Percentiles rank a stretch among this genome's conserved stretches.
phyloP scores from a whole-genome alignment of 2,113 vertebrate species.

The Calyptommatus sinebrachiatus region DNA sequence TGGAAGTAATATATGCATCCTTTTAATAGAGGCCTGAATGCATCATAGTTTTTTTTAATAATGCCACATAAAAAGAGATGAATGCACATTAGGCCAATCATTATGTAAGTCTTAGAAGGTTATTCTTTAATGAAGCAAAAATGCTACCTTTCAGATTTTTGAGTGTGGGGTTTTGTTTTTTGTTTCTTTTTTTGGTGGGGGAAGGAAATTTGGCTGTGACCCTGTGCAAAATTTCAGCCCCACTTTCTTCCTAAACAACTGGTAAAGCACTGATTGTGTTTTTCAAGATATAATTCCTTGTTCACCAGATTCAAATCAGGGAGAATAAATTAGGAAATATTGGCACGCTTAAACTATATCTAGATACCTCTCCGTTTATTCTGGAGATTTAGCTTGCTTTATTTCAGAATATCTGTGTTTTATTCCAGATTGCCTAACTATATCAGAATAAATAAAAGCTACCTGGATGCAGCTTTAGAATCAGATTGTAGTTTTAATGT shows the following conservation, averaged over 20 bases:
- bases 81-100: background rate
- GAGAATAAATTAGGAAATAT: no score
- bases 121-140: background rate
- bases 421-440: no score
- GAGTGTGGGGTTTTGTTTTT: no score
- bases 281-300: background rate
- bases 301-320: background rate
- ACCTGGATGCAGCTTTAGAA: no score
- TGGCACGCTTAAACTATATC: no score
- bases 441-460: no score
- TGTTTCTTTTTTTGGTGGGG: no score
- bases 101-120: background rate
- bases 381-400: no score
- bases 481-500: no score
- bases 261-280: background rate
- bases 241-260: background rate
- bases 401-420: no score
- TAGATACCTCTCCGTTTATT: no score
- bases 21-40: background rate
- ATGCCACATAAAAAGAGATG: background rate
- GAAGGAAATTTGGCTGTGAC: background rate
- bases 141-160: background rate
- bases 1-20: background rate
- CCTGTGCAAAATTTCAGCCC: background rate
- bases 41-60: background rate